phyloP scores from a whole-genome alignment of 1,140 invertebrate genomes.

The Drosophila tristis region DNA sequence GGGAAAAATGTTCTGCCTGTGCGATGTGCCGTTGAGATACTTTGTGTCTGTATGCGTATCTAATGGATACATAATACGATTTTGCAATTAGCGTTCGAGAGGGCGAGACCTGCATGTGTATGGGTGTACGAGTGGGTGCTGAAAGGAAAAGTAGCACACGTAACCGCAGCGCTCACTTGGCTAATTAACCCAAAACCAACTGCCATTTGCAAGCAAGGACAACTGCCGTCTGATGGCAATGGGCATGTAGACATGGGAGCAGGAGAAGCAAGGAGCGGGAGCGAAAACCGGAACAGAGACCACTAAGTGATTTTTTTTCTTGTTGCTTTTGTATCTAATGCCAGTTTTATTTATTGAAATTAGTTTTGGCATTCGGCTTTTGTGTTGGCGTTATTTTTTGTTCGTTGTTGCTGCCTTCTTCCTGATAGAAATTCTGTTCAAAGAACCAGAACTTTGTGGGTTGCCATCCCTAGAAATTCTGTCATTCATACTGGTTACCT shows the following conservation, averaged over 20 bases:
- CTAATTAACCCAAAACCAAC: slow-evolving; percentile 78
- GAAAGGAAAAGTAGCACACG: slow-evolving; percentile 54
- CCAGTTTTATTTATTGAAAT: slow-evolving; percentile 74
- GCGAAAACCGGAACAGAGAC: slow-evolving; percentile 47
- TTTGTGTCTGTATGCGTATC: slow-evolving; percentile 67
- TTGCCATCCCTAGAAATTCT: too few species aligned
- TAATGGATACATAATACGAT: slow-evolving; percentile 83
- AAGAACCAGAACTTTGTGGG: not conserved
- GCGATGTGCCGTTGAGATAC: slow-evolving; percentile 24
- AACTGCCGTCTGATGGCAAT: slow-evolving; percentile 29
- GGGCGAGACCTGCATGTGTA: slow-evolving; percentile 24
- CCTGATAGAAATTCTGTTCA: slow-evolving; percentile 25
- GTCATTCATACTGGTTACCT: too few species aligned
- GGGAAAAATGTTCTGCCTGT: not conserved
- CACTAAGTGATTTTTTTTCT: slow-evolving; percentile 55
- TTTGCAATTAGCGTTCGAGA: slow-evolving; percentile 71
- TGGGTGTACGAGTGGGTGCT: not conserved
- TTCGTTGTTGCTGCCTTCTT: slow-evolving; percentile 26
- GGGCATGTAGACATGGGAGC: not conserved
- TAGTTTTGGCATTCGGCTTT: slow-evolving; percentile 59
- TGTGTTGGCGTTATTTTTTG: slow-evolving; percentile 37
- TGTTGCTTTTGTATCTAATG: slow-evolving; percentile 49
- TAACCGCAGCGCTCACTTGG: slow-evolving; percentile 74
- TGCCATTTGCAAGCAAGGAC: slow-evolving; percentile 69
- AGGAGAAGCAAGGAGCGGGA: not conserved